Evolutionary conservation across 2,113 vertebrate species (phyloP).

Genomic region (Pampusana beccarii): DNA sequence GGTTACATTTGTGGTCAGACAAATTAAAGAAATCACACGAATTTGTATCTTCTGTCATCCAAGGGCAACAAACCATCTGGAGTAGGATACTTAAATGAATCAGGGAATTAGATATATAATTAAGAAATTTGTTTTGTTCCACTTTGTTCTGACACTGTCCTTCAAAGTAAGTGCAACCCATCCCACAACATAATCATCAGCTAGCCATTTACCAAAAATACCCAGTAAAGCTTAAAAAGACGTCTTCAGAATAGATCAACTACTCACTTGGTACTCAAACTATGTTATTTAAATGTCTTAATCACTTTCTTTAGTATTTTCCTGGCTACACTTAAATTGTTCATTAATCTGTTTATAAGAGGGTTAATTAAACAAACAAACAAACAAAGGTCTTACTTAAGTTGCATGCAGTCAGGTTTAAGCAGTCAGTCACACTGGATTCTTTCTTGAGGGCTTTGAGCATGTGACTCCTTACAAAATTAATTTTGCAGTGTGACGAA

Average conservation of each 20-base stretch:
- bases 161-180: neutral
- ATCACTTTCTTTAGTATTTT: neutral
- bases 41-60: neutral
- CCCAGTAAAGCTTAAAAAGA: neutral
- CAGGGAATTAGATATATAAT: neutral
- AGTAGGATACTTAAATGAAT: neutral
- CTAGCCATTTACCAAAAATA: neutral
- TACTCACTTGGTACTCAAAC: neutral
- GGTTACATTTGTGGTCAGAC: neutral
- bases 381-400: neutral
- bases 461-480: neutral
- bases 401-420: neutral
- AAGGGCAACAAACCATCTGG: neutral
- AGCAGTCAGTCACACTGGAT: neutral
- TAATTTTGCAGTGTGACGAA: neutral
- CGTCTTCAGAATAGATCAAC: neutral
- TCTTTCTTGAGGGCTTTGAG: neutral
- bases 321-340: neutral
- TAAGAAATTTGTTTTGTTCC: neutral
- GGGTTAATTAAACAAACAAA: neutral
- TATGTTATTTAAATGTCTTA: neutral
- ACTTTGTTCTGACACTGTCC: neutral
- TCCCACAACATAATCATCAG: neutral
- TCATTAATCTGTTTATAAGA: neutral
- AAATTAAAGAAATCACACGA: neutral